These are phyloP conservation scores for Portevinia maculata DNA, from an alignment of 2,888 invertebrate species.

Conservation along the genomic window DNA sequence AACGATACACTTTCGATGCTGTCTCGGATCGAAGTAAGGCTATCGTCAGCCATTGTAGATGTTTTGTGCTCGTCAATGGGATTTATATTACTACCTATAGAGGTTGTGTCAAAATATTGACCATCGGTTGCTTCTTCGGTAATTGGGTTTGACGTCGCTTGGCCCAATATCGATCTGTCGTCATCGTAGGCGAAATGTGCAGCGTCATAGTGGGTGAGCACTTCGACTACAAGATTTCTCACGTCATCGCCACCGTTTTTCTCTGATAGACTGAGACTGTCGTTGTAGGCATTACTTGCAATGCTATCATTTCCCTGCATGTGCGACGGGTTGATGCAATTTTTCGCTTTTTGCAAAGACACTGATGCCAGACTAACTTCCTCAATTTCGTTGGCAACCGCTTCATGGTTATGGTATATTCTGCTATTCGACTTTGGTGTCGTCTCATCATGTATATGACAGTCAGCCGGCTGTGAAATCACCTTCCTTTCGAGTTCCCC, in stretches of 20 bases:
- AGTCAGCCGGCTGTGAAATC: constrained; percentile 56
- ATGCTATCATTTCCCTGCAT: constrained; percentile 79
- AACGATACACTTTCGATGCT: constrained; percentile 82
- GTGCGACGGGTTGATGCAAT: constrained; percentile 11
- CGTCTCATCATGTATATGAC: constrained; percentile 62
- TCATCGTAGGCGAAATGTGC: constrained; percentile 71
- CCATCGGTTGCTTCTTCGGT: constrained; percentile 61
- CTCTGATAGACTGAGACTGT: constrained; percentile 77
- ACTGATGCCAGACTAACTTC: constrained; percentile 42
- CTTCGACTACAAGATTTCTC: constrained; percentile 80
- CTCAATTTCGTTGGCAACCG: constrained; percentile 38
- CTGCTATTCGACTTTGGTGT: constrained; percentile 31
- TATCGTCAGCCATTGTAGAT: constrained; percentile 82
- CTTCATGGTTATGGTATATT: constrained; percentile 32
- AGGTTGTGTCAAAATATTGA: constrained; percentile 74
- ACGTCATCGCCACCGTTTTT: constrained; percentile 70
- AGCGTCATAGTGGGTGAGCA: constrained; percentile 78
- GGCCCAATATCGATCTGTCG: constrained; percentile 51
- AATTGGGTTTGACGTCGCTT: constrained; percentile 24
- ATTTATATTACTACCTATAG: constrained; percentile 78
- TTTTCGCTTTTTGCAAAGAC: constrained; percentile 35
- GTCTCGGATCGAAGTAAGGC: constrained; percentile 80
- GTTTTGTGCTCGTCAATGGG: constrained; percentile 77
- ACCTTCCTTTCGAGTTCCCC: constrained; percentile 46
- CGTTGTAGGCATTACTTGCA: constrained; percentile 78